A percentile compares a stretch with the other conserved stretches of the same genome.
Conservation (phyloP, 2,113 vertebrate genomes). For the Ctenodactylus gundi region DNA sequence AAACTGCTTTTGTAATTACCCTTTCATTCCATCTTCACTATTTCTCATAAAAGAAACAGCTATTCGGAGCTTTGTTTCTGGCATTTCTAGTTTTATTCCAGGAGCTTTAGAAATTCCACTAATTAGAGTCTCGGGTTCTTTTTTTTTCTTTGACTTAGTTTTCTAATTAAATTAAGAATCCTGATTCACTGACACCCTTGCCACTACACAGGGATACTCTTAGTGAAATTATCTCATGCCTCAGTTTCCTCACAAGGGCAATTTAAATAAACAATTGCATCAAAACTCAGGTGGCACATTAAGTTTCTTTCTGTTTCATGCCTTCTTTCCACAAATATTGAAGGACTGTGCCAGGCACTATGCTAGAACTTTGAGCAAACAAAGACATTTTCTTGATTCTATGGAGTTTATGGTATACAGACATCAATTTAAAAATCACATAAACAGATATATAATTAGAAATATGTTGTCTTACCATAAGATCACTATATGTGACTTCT, state of each 20-base stretch:
- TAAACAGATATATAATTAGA: conserved; percentile 21
- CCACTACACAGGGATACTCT: background rate
- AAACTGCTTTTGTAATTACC: conserved; percentile 54
- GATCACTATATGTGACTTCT: background rate
- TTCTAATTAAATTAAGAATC: conserved; percentile 52
- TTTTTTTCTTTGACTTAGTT: background rate
- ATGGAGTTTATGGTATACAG: background rate
- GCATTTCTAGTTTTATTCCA: conserved; percentile 56
- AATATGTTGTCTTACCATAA: background rate
- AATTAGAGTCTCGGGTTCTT: conserved; percentile 48
- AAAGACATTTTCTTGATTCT: background rate
- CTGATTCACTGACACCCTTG: background rate
- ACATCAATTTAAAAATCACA: conserved; percentile 12
- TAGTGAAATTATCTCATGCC: background rate
- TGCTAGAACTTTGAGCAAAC: background rate
- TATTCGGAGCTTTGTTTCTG: conserved; percentile 41
- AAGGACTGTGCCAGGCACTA: background rate
- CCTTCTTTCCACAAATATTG: background rate
- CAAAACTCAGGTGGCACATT: background rate
- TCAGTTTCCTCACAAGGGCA: conserved; percentile 3
- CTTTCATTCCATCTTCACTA: conserved; percentile 33
- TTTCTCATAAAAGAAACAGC: conserved; percentile 33
- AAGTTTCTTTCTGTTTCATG: background rate
- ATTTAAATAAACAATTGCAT: background rate
- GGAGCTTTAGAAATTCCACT: conserved; percentile 49